Base-by-base conservation (phyloP, 2,888 invertebrate genomes). In the Eupithecia dodoneata region DNA sequence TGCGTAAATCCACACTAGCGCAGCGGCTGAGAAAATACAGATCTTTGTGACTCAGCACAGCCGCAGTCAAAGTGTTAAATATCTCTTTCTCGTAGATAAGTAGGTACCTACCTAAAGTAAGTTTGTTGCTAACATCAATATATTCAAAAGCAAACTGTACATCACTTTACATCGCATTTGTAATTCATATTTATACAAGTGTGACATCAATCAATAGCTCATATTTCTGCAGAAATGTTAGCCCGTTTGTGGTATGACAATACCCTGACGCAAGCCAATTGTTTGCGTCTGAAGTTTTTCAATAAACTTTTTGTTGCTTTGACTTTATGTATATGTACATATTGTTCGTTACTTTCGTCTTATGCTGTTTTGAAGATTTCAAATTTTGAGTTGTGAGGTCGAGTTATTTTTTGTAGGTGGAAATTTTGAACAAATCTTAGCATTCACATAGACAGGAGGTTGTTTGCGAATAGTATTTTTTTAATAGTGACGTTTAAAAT, bases 181-280 rank as follows among this genome's bases (percentile, higher is more conserved):
- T 52, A 67, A 72, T 81, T 77, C 81, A 76, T 87, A 81, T 89
- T 90, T 88, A 79, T 78, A 84, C 90, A 91, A 87, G 86, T 91
- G 90, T 81, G 74, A 18, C 59, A 65, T 76, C 76, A 79, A 59
- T 76, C 74, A 78, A 78, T 73, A 74, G 75, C 77, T 76, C 71
- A 80, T 76, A 76, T 81, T 80, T 78, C 76, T 79, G 77, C 77
- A 82, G 81, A 82, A 78, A 55, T 79, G 73, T 81, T 80, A 78
- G 74, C 72, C 65, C 77, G 73, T 79, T 76, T 78, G 72, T 63
- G 30, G 74, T 65, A 73, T 77, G 69, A 79, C 73, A 78, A 82
- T 82, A 78, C 6, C 45, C 71, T 78, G 79, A 78, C 79, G 75
- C 75, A 77, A 70, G 80, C 76, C 73, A 55, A 74, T 47, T 76